Evolutionary conservation across 2,113 vertebrate genomes (phyloP), one percentile per base, ranked within the genome.

Genomic region (Lepus timidus): DNA sequence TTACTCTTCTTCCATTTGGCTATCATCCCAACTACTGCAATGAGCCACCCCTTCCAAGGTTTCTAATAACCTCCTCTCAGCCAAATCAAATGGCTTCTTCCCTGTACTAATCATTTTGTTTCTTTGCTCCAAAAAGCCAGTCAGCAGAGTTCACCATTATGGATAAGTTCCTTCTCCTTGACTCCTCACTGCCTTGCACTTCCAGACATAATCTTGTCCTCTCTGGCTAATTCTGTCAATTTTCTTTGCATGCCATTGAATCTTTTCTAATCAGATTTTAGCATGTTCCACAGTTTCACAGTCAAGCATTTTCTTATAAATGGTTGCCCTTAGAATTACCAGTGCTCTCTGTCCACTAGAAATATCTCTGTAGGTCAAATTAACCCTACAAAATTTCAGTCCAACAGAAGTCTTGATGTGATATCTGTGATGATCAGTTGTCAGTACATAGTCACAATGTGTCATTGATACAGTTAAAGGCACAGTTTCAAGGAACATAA

Each of bases 11-110:
- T 68, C 74, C 39, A 33, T 31, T 93, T 87, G 90, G 80, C 71
- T 93, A 86, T 74, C 44, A 65, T 74, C 64, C 64, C 83, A 73
- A 55, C 36, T 51, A 52, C 29, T 55, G 52, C 68, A 85, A 90
- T 89, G 25, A 20, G 16, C 58, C 71, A 95, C 29, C 25, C 13
- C 86, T 70, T 85, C 22, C 67, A 85, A 73, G 74, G 39, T 91
- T 94, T 95, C 86, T 68, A 93, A 83, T 85, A 95, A 86, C 83
- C 64, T 52, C 39, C 55, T 90, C 62, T 91, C 79, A 88, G 55
- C 79, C 75, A 85, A 88, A 80, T 76, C 67, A 55, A 76, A 68
- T 4, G 44, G 51, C 51, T 14, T 82, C 93, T 88, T 61, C 51
- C 62, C 81, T 91, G 31, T 14, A 29, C 58, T 88, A 51, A 90